phyloP scores from a whole-genome alignment of 1,140 invertebrate species.

The Drosophila eugracilis region DNA sequence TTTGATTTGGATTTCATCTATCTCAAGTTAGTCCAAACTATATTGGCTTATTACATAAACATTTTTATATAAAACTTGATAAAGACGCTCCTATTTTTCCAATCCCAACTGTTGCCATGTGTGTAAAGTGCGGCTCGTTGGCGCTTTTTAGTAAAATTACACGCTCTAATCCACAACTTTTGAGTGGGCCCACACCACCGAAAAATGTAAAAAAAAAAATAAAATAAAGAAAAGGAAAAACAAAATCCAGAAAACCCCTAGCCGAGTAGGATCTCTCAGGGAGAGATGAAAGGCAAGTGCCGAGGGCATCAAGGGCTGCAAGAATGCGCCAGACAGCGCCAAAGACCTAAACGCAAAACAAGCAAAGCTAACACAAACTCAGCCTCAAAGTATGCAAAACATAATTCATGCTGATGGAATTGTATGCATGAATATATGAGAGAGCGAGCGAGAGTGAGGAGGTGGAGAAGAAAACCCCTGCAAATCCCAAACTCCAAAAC shows the following conservation, averaged over 20 bases:
- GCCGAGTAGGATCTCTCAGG: slow-evolving; percentile 36
- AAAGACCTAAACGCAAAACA: slow-evolving; percentile 70
- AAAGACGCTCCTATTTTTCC: neutral
- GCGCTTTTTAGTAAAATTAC: slow-evolving; percentile 75
- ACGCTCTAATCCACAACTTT: slow-evolving; percentile 80
- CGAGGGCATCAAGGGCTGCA: slow-evolving; percentile 65
- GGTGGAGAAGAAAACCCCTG: too few species aligned
- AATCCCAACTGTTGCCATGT: neutral
- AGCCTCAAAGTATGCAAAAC: slow-evolving; percentile 74
- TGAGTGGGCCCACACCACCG: slow-evolving; percentile 45
- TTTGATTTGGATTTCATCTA: too few species aligned
- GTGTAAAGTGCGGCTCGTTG: slow-evolving; percentile 54
- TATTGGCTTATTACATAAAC: too few species aligned
- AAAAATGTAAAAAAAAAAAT: slow-evolving; percentile 29
- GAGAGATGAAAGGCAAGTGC: slow-evolving; percentile 73
- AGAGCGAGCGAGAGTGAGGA: too few species aligned
- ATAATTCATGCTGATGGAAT: slow-evolving; percentile 84
- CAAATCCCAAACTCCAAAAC: neutral
- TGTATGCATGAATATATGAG: slow-evolving; percentile 64
- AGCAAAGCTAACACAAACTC: slow-evolving; percentile 29
- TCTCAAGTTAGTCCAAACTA: too few species aligned
- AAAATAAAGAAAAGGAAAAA: slow-evolving; percentile 23
- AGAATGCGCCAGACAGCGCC: slow-evolving; percentile 65
- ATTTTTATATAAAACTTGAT: too few species aligned
- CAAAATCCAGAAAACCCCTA: slow-evolving; percentile 4